Evolutionary conservation across 2,888 invertebrate species (phyloP).

Genomic region (Amphiduros pacificus): DNA sequence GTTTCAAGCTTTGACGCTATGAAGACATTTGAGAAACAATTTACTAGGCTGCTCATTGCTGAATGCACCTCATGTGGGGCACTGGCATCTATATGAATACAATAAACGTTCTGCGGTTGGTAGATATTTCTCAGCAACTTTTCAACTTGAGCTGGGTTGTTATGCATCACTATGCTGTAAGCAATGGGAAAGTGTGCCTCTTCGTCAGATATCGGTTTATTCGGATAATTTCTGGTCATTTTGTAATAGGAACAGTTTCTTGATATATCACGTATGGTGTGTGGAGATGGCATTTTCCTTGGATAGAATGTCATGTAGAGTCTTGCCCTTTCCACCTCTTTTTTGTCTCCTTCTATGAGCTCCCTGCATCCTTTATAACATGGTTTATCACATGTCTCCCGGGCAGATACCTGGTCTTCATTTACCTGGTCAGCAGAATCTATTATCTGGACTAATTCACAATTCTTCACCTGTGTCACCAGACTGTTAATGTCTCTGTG

Average conservation of each 20-base stretch:
- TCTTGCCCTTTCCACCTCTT: no score
- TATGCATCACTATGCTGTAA: background rate
- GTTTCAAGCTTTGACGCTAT: constrained; percentile 39
- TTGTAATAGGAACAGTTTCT: background rate
- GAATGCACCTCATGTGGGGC: constrained; percentile 15
- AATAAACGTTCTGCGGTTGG: constrained; percentile 45
- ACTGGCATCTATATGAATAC: constrained; percentile 45
- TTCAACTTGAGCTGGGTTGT: constrained; percentile 24
- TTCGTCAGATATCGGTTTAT: background rate
- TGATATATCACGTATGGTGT: no score
- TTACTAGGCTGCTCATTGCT: constrained; percentile 28
- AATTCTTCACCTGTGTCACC: no score
- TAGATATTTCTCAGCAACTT: constrained; percentile 41
- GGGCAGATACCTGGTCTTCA: no score
- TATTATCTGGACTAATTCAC: no score
- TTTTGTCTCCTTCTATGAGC: no score
- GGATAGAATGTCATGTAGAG: no score
- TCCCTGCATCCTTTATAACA: no score
- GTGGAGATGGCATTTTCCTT: no score
- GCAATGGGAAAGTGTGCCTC: background rate
- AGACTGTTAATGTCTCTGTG: no score
- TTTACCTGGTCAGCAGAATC: no score
- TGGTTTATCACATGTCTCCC: no score
- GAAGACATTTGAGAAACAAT: constrained; percentile 44
- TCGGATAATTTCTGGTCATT: background rate